A percentile compares a stretch with the other conserved stretches of the same genome.
phyloP scores from a whole-genome alignment of 2,888 invertebrate species.

The Cylloceria caligata region DNA sequence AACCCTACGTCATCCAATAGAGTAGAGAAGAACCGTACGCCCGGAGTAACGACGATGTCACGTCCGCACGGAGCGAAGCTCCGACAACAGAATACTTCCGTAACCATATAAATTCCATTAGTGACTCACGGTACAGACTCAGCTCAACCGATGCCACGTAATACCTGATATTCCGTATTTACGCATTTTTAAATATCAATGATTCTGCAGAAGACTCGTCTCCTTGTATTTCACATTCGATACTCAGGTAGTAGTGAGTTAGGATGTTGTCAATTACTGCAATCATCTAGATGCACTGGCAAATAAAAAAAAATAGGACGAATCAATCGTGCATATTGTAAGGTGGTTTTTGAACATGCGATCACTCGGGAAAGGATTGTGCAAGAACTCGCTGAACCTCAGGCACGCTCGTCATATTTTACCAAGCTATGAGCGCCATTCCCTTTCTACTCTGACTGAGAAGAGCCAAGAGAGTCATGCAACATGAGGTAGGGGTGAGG shows the following conservation, averaged over 20 bases:
- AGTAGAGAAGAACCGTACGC: constrained; percentile 11
- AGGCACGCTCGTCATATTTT: not conserved
- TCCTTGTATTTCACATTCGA: constrained; percentile 10
- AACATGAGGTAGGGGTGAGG: too few relatives aligned
- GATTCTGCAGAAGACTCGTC: not conserved
- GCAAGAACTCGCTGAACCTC: too few relatives aligned
- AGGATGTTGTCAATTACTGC: too few relatives aligned
- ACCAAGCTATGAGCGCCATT: too few relatives aligned
- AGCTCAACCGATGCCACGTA: constrained; percentile 31
- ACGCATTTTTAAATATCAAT: constrained; percentile 42
- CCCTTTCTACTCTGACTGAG: too few relatives aligned
- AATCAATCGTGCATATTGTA: too few relatives aligned
- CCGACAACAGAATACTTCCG: constrained; percentile 49
- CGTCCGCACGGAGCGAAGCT: constrained; percentile 33
- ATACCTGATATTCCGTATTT: constrained; percentile 28
- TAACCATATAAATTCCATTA: constrained; percentile 58
- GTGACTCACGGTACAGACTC: constrained; percentile 16
- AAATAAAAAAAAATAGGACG: too few relatives aligned
- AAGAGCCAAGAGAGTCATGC: too few relatives aligned
- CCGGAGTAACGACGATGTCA: constrained; percentile 54
- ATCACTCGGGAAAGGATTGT: too few relatives aligned
- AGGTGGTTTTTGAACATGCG: too few relatives aligned
- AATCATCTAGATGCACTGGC: too few relatives aligned
- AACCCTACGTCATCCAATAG: constrained; percentile 27
- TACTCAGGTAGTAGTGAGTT: too few relatives aligned